phyloP scores from a whole-genome alignment of 2,113 vertebrate genomes.

The Scatophagus argus region DNA sequence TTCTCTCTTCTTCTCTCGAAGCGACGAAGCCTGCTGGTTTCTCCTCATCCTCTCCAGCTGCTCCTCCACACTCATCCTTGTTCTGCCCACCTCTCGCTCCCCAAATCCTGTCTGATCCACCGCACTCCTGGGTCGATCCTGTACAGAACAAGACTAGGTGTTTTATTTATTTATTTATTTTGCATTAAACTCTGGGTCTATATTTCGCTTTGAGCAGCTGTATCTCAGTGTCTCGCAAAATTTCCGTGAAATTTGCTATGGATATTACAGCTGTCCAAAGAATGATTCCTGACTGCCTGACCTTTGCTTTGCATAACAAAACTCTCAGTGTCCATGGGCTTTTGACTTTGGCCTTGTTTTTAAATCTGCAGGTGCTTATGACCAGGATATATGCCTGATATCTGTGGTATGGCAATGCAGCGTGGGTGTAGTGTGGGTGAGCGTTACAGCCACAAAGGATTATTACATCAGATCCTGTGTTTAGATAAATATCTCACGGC shows the following conservation, averaged over 20 bases:
- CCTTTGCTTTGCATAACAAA: neutral
- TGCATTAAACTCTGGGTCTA: neutral
- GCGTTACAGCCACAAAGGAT: neutral
- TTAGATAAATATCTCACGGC: neutral
- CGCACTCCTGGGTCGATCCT: constrained; percentile 93
- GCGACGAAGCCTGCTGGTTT: constrained; percentile 91
- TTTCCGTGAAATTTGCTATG: too few species aligned
- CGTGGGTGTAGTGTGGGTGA: neutral
- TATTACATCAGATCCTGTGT: neutral
- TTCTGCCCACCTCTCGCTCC: constrained; percentile 86
- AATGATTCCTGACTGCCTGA: neutral
- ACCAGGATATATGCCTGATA: neutral
- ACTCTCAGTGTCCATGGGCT: neutral
- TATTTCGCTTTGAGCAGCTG: neutral
- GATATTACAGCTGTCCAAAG: neutral
- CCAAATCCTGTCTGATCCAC: constrained; percentile 89
- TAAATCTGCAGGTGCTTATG: neutral
- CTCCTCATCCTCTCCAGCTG: constrained; percentile 95
- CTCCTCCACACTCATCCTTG: constrained; percentile 95
- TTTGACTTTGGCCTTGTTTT: neutral
- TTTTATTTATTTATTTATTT: neutral
- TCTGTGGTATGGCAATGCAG: neutral
- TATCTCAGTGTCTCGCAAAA: too few species aligned
- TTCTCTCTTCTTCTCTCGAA: constrained; percentile 89
- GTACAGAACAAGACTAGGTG: neutral